Conservation (phyloP, 2,113 vertebrate species). For the Egretta garzetta region DNA sequence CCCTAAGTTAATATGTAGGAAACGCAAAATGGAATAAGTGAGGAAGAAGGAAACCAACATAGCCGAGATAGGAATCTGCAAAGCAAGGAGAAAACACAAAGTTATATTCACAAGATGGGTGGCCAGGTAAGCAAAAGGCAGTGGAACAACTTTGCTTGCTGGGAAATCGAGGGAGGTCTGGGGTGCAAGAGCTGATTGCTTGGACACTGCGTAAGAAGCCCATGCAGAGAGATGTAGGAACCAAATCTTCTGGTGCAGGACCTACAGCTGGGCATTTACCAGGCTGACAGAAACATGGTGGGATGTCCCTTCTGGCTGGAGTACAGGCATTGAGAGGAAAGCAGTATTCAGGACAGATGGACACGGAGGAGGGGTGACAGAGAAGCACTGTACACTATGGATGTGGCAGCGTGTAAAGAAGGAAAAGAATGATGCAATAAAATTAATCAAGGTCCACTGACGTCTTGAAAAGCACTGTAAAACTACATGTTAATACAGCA, state of each 20-base stretch:
- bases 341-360: background rate
- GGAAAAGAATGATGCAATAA: background rate
- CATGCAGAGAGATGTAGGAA: background rate
- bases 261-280: background rate
- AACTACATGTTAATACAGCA: background rate
- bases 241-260: background rate
- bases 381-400: background rate
- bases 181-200: background rate
- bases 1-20: background rate
- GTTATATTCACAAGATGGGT: background rate
- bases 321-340: background rate
- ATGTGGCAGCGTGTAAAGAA: background rate
- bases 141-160: background rate
- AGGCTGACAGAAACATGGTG: background rate
- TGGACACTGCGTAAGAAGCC: rapidly evolving
- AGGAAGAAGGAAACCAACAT: background rate
- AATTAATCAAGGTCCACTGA: background rate
- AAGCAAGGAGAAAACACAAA: constrained; percentile 6
- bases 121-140: background rate
- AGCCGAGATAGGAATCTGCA: constrained; percentile 16
- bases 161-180: background rate
- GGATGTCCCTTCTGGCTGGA: background rate
- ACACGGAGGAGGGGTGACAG: background rate
- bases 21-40: background rate
- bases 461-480: background rate